These are phyloP conservation scores for Apostichopus leukothele DNA, from an alignment of 53 echinoderm and acorn worm genomes.

Conservation along the genomic window DNA sequence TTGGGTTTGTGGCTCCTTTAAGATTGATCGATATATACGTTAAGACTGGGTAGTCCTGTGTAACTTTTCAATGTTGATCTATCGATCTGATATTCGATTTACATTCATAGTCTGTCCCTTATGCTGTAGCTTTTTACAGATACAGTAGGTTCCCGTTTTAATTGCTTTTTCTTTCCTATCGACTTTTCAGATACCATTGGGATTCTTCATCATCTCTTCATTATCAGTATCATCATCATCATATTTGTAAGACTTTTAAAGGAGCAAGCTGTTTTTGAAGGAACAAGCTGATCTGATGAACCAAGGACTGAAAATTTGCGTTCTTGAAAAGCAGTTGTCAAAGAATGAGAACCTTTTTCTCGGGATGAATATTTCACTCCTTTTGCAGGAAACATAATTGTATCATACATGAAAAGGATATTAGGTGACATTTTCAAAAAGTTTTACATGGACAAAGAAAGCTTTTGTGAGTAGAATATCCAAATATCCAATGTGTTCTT, in stretches of 20 bases:
- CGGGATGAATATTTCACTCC: neutral
- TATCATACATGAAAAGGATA: neutral
- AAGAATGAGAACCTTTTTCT: neutral
- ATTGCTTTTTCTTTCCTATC: neutral
- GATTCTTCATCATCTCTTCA: slow-evolving; percentile 25
- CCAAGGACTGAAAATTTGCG: neutral
- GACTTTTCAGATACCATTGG: slow-evolving; percentile 23
- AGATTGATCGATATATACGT: too few relatives aligned
- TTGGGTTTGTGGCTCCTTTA: too few relatives aligned
- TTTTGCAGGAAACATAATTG: neutral
- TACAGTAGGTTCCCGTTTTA: neutral
- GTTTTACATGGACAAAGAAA: neutral
- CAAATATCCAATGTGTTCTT: neutral
- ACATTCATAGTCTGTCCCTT: too few relatives aligned
- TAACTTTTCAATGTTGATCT: too few relatives aligned
- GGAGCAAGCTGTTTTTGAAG: slow-evolving; percentile 16
- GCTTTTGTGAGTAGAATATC: slow-evolving; percentile 8
- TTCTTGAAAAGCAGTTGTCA: neutral
- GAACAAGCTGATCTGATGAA: neutral
- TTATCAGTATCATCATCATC: slow-evolving; percentile 27
- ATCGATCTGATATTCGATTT: too few relatives aligned
- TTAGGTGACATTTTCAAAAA: neutral
- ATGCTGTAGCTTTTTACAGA: too few relatives aligned
- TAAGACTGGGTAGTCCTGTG: too few relatives aligned
- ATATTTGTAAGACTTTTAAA: slow-evolving; percentile 27